phyloP scores from a whole-genome alignment of 2,797 vertebrate genomes.

The Pipistrellus pipistrellus region DNA sequence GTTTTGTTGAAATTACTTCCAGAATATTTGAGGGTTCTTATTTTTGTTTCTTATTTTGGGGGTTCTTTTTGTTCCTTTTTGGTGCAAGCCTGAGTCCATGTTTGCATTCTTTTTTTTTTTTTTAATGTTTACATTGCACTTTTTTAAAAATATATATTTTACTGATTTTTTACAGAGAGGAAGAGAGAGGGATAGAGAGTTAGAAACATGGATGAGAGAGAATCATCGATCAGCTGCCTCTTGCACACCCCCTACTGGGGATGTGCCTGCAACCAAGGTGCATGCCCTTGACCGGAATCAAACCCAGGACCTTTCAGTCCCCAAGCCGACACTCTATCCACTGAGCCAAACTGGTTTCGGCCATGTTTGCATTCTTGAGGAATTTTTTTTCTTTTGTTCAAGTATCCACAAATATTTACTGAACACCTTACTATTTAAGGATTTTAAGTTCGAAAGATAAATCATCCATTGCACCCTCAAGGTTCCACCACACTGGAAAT shows the following conservation, averaged over 20 bases:
- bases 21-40: neutral
- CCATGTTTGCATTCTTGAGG: neutral
- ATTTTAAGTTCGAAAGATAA: slow-evolving; percentile 21
- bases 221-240: too few relatives aligned
- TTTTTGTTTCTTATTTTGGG: neutral
- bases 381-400: neutral
- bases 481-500: neutral
- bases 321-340: too few relatives aligned
- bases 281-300: too few relatives aligned
- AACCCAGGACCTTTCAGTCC: too few relatives aligned
- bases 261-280: too few relatives aligned
- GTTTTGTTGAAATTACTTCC: neutral
- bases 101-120: slow-evolving; percentile 10
- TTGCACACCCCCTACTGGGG: too few relatives aligned
- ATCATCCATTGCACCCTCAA: neutral
- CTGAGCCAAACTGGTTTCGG: too few relatives aligned
- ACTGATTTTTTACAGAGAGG: too few relatives aligned
- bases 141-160: too few relatives aligned
- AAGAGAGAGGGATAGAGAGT: too few relatives aligned
- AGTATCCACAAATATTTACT: slow-evolving; percentile 18
- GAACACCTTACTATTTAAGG: neutral
- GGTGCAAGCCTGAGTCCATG: neutral
- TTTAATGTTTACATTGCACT: neutral
- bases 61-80: neutral
- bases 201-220: too few relatives aligned